Conservation (phyloP, 2,888 invertebrate genomes). For the Sturmia bella region DNA sequence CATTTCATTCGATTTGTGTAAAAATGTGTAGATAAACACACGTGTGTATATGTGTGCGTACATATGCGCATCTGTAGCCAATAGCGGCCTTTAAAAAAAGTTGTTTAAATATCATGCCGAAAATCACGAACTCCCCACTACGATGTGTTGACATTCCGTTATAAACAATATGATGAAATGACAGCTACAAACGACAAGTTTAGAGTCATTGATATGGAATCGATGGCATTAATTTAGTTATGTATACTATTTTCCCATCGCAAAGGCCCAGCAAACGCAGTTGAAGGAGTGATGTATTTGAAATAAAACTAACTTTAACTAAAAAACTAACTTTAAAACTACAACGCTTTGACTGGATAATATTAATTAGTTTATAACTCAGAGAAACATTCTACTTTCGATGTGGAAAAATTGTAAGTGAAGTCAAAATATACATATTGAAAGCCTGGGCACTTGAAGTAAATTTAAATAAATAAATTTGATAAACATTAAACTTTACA, state of each 20-base stretch:
- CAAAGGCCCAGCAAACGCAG: neutral
- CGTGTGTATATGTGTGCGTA: neutral
- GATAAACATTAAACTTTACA: no score
- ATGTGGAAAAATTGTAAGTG: no score
- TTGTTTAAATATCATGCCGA: neutral
- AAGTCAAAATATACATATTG: no score
- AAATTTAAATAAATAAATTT: no score
- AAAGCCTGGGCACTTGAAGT: no score
- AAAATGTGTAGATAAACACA: neutral
- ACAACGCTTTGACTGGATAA: no score
- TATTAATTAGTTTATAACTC: no score
- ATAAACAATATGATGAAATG: constrained; percentile 60
- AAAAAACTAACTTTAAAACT: no score
- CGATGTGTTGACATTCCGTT: constrained; percentile 62
- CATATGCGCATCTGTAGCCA: neutral
- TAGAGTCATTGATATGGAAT: constrained; percentile 18
- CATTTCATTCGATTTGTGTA: constrained; percentile 35
- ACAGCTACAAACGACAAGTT: constrained; percentile 43
- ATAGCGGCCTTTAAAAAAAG: neutral
- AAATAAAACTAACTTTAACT: no score
- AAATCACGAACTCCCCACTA: constrained; percentile 43
- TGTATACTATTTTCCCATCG: neutral
- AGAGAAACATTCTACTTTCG: no score
- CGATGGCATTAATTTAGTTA: constrained; percentile 25
- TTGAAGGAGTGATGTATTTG: no score